Evolutionary conservation across 2,888 invertebrate species (phyloP).

Genomic region (Idaea dimidiata): DNA sequence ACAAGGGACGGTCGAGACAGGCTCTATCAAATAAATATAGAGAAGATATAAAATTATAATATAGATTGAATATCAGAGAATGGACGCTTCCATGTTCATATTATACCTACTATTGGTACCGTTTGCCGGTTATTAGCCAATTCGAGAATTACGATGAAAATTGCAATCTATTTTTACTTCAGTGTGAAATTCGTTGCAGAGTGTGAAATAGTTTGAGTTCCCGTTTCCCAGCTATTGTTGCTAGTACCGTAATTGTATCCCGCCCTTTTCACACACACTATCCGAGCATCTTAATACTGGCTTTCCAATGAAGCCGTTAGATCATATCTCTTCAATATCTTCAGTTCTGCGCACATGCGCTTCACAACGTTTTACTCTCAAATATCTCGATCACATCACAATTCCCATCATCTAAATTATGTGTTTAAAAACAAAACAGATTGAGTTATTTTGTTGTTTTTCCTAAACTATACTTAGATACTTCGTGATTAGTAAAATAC

Average conservation of each 20-base stretch:
- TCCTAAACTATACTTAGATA: background rate
- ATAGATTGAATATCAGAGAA: background rate
- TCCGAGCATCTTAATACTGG: slow-evolving; percentile 23
- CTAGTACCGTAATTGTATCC: slow-evolving; percentile 27
- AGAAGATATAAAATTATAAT: slow-evolving; percentile 1
- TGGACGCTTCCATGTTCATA: background rate
- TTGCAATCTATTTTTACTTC: background rate
- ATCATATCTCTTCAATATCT: slow-evolving; percentile 23
- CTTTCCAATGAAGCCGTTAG: slow-evolving; percentile 28
- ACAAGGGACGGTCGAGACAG: background rate
- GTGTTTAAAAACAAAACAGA: background rate
- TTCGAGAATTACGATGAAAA: background rate
- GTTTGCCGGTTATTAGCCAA: background rate
- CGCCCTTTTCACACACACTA: slow-evolving; percentile 35
- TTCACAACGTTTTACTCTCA: background rate
- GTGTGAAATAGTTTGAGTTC: background rate
- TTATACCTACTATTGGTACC: too few species aligned
- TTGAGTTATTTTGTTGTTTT: background rate
- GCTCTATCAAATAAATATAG: slow-evolving; percentile 1
- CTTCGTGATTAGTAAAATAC: too few species aligned
- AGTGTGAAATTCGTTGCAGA: background rate
- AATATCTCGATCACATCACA: background rate
- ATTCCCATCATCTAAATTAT: background rate
- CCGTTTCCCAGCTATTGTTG: slow-evolving; percentile 34
- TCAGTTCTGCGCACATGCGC: background rate